A percentile compares a stretch with the other conserved stretches of the same genome.
These are phyloP conservation scores for Oncorhynchus kisutch DNA, from an alignment of 2,113 vertebrate species.

Conservation along the genomic window DNA sequence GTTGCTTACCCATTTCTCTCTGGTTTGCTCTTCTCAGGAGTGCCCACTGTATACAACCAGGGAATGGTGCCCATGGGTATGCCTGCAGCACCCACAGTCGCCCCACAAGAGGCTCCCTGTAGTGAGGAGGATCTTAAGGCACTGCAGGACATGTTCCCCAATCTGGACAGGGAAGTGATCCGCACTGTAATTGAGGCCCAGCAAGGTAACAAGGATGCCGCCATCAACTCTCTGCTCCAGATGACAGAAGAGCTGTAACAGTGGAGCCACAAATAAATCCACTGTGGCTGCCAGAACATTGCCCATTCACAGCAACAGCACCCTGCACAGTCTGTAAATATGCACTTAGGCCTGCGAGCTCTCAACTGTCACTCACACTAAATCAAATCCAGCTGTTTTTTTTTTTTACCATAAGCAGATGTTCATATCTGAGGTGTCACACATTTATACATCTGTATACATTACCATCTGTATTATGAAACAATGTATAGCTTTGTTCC, in stretches of 20 bases:
- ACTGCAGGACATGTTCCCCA: slow-evolving; percentile 97
- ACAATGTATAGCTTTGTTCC: background rate
- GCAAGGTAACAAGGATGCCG: slow-evolving; percentile 87
- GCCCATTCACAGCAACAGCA: background rate
- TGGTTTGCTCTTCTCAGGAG: slow-evolving; percentile 65
- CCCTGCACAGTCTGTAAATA: slow-evolving; percentile 5
- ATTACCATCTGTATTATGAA: background rate
- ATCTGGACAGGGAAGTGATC: slow-evolving; percentile 92
- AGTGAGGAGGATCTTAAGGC: slow-evolving; percentile 89
- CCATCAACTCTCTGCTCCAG: slow-evolving; percentile 96
- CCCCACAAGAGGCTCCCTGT: slow-evolving; percentile 73
- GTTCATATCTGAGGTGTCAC: background rate
- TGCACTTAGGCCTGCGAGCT: slow-evolving; percentile 5
- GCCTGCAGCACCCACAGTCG: slow-evolving; percentile 69
- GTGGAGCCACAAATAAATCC: slow-evolving; percentile 3
- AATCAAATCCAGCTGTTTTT: background rate
- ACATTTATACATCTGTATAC: background rate
- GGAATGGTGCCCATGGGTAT: slow-evolving; percentile 86
- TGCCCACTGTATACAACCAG: slow-evolving; percentile 88
- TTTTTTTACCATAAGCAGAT: background rate
- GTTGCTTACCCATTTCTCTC: background rate
- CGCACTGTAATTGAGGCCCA: slow-evolving; percentile 94
- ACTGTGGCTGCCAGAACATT: slow-evolving; percentile 9
- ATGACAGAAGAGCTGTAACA: slow-evolving; percentile 92
- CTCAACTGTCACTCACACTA: background rate